Base-by-base conservation (phyloP, 2,797 vertebrate genomes). In the Tenualosa thibaudeaui region DNA sequence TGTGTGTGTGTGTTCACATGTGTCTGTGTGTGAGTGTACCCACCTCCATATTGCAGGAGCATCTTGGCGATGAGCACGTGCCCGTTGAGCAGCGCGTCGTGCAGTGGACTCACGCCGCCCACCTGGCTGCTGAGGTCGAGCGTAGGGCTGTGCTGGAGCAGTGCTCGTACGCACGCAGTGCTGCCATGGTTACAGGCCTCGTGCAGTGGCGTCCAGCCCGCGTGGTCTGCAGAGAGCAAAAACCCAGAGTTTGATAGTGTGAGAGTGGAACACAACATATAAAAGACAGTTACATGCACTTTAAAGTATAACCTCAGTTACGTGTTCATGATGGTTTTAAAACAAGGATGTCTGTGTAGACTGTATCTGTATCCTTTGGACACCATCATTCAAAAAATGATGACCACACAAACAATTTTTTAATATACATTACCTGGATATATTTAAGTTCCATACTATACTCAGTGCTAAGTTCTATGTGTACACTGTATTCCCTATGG, bases 141-240 rank as follows among this genome's bases (percentile, higher is more conserved):
- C 92, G 95, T 90, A 81, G 97, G 97, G 91, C 91, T 96, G 89
- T 95, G 96, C 51, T 92, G 95, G 89, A 99, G 94, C 94, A 99
- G 95, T 92, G 96, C 97, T 91, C 89, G 94, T 93, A 98, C 97
- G 91, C 97, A 98, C 62, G 95, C 96, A 71, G 93, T 94, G 95
- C 96, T 98, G 91, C 98, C 98, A 91, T 99, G 97, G 96, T 98
- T 98, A 95, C 97, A 99, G 26, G 98, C 98, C 95, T 99, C 98
- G 90, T 99, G 98, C 91, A 99, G 94, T 87, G 98, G 97, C 5
- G 97, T 98, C 98, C 98, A 99, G 92, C 98, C 98, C 90, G 95
- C 97, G 89, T 98, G 93, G 94, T 99, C 98, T 99, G 91, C 92
- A 93, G 93, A 89, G 93, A 90, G 91, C 94, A 94, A 88, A 82